phyloP scores from a whole-genome alignment of 2,113 vertebrate genomes.

The Triplophysa siluroides region DNA sequence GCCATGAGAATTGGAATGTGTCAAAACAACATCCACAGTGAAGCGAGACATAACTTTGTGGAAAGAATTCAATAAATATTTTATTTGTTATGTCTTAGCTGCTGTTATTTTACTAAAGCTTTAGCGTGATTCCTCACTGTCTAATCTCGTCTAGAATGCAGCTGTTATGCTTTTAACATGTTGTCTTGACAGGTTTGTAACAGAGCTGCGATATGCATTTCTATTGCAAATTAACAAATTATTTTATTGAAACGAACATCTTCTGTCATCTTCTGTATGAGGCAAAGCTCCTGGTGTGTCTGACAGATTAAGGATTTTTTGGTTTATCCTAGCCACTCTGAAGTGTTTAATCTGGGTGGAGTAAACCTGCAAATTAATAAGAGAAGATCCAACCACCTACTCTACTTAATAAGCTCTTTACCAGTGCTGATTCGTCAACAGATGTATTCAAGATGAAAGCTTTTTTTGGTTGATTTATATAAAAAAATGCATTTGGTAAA shows the following conservation, averaged over 20 bases:
- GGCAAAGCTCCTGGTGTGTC: slow-evolving; percentile 7
- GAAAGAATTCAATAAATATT: background rate
- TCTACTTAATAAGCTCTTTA: background rate
- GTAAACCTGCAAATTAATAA: slow-evolving; percentile 33
- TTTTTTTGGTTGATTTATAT: background rate
- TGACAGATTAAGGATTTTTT: background rate
- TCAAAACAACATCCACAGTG: slow-evolving; percentile 2
- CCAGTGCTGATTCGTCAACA: background rate
- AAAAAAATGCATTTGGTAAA: background rate
- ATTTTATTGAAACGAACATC: background rate
- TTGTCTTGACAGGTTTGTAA: background rate
- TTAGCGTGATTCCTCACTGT: background rate
- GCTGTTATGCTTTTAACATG: background rate
- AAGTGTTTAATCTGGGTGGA: slow-evolving; percentile 14
- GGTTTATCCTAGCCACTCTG: background rate
- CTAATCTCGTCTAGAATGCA: background rate
- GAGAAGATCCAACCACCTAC: background rate
- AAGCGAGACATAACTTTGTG: background rate
- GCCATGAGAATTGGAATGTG: background rate
- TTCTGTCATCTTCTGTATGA: background rate
- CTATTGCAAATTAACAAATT: background rate
- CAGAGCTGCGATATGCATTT: background rate
- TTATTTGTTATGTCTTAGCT: background rate
- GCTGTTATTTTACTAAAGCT: background rate
- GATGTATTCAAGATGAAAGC: background rate